Base-by-base conservation (phyloP, 2,113 vertebrate species). In the Trinectes maculatus region DNA sequence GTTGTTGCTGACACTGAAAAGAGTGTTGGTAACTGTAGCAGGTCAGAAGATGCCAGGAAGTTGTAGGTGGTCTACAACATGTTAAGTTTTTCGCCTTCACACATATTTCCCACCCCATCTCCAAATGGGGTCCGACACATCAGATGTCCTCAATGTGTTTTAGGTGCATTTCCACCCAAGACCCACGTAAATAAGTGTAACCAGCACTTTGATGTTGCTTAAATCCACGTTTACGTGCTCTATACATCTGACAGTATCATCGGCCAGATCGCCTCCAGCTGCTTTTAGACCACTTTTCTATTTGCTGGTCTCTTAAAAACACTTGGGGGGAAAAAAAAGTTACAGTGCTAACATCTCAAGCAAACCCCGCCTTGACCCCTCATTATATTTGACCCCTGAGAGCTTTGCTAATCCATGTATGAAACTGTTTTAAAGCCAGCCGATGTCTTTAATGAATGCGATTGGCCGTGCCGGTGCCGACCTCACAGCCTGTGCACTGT, bases 391-490 rank as follows among this genome's bases (percentile, higher is more conserved):
- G 85, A 86, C 84, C 86, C 82, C 76, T 78, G 31, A 2, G 67
- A 70, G 75, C 73, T 91, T 77, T 87, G 80, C 70, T 87, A 83
- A 89, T 86, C 76, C 84, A 85, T 85, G 81, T 85, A 75, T 90
- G 80, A 88, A 91, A 91, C 87, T 85, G 82, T 83, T 90, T 91
- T 74, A 89, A 88, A 88, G 59, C 78, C 65, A 75, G 74, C 84
- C 64, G 71, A 71, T 89, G 73, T 67, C 43, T 58, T 78, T 83
- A 79, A 88, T 85, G 70, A 87, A 85, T 65, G 74, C 73, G 74
- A 72, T 58, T 66, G 76, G 58, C 62, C 81, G 63, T 43, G 66
- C 62, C 47, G 52, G 43, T 37, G n/a, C 31, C 2, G 60, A 64
- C 70, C 65, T 70, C 58, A 12, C 26, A 67, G 44, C 68, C 19